phyloP scores from a whole-genome alignment of 92 coral and sea anemone genomes.

The Siderastrea radians region DNA sequence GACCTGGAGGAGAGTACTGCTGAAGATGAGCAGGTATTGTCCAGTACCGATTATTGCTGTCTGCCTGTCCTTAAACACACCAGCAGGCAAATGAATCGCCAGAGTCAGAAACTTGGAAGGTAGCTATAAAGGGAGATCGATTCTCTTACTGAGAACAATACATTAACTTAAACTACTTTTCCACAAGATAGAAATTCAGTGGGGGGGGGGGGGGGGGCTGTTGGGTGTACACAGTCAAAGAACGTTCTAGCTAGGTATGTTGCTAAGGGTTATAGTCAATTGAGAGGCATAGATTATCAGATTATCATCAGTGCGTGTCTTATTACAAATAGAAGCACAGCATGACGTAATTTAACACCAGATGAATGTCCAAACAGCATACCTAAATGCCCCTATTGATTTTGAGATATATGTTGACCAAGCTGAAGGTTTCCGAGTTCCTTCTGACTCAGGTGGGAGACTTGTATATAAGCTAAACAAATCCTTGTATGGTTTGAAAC shows the following conservation, averaged over 20 bases:
- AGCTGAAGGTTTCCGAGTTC: slow-evolving; percentile 64
- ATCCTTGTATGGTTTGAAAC: slow-evolving; percentile 52
- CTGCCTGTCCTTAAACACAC: slow-evolving; percentile 62
- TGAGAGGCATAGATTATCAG: slow-evolving; percentile 51
- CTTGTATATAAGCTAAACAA: slow-evolving; percentile 51
- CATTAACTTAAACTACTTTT: slow-evolving; percentile 34
- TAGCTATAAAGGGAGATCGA: slow-evolving; percentile 66
- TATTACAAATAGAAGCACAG: slow-evolving; percentile 62
- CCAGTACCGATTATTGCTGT: slow-evolving; percentile 65
- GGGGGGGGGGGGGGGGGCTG: too few species aligned
- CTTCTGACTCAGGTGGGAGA: slow-evolving; percentile 10
- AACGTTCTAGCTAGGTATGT: slow-evolving; percentile 51
- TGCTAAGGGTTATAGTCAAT: slow-evolving; percentile 60
- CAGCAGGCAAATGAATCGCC: slow-evolving; percentile 66
- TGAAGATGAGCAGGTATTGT: slow-evolving; percentile 41
- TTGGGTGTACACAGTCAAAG: slow-evolving; percentile 62
- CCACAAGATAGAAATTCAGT: slow-evolving; percentile 53
- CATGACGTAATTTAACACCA: slow-evolving; percentile 50
- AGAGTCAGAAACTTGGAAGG: slow-evolving; percentile 56
- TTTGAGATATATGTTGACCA: slow-evolving; percentile 65
- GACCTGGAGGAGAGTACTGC: too few species aligned
- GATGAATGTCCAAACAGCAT: slow-evolving; percentile 58
- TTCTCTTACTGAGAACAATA: slow-evolving; percentile 63
- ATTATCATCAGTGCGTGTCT: slow-evolving; percentile 49
- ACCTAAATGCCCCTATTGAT: slow-evolving; percentile 62